A percentile compares a stretch with the other conserved stretches of the same genome.
phyloP scores from a whole-genome alignment of 23 tunicate genomes.

The Botrylloides violaceus region DNA sequence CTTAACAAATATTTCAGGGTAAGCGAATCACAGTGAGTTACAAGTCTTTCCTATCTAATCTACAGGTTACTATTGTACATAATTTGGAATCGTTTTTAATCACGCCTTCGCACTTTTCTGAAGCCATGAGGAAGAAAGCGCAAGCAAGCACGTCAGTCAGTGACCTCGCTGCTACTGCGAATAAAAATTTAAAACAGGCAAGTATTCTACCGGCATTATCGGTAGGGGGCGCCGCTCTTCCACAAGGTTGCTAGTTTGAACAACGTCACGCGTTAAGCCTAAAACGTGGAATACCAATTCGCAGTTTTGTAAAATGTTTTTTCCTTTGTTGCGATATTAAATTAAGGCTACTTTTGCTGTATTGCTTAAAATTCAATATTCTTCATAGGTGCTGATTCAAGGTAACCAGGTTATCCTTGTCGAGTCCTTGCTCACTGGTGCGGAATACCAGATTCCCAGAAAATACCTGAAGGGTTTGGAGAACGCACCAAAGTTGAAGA shows the following conservation, averaged over 20 bases:
- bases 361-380: background rate
- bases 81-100: slow-evolving; percentile 64
- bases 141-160: slow-evolving; percentile 75
- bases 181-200: slow-evolving; percentile 53
- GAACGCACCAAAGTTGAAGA: slow-evolving; percentile 51
- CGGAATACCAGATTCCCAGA: slow-evolving; percentile 36
- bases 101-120: slow-evolving; percentile 67
- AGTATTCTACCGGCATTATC: too few species aligned
- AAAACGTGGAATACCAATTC: too few species aligned
- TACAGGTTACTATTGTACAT: slow-evolving; percentile 68
- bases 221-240: too few species aligned
- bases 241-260: too few species aligned
- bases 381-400: slow-evolving; percentile 56
- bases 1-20: too few species aligned
- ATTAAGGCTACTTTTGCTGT: too few species aligned
- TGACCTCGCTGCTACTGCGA: slow-evolving; percentile 26
- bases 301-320: too few species aligned
- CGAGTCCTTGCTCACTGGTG: slow-evolving; percentile 59
- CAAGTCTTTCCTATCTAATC: background rate
- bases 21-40: too few species aligned
- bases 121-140: slow-evolving; percentile 49
- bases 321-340: too few species aligned
- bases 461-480: slow-evolving; percentile 51
- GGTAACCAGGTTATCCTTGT: slow-evolving; percentile 56
- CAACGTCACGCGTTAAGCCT: too few species aligned